Base-by-base conservation (phyloP, 37 sponge, comb jelly and placozoan species). In the Bolinopsis microptera region DNA sequence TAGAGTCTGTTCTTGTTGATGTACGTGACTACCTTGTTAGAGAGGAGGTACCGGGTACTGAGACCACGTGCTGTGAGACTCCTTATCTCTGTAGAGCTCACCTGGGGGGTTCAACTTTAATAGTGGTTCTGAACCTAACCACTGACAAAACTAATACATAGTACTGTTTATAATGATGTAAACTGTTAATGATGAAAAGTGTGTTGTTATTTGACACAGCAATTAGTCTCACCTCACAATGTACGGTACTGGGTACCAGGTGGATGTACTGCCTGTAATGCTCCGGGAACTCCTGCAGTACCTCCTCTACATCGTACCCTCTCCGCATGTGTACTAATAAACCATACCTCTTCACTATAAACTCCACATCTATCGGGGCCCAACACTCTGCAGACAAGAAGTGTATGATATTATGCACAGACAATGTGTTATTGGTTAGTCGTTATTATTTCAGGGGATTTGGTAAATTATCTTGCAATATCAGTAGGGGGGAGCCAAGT, bases 211-310 rank as follows among this genome's bases (percentile, higher is more conserved):
- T n/a, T n/a, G n/a, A n/a, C n/a, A n/a, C n/a, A n/a, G n/a, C n/a
- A n/a, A n/a, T n/a, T n/a, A n/a, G n/a, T n/a, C n/a, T n/a, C n/a
- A 72, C 75, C 75, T 72, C 75, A 28, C 75, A 72, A 5, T 72
- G 27, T 21, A 72, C 75, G 25, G 75, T 72, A 24, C 26, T 72
- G 32, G 27, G 32, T 23, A 72, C 75, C 5, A 28, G 75, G 32
- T 8, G 3, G 25, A 72, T 72, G 75, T 24, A 72, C 75, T 72
- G 75, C 13, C 75, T 8, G 32, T 30, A 28, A 72, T n/a, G 27
- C 5, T 72, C 75, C 22, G 75, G 75, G 32, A 72, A 72, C 31
- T 28, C 31, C 31, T n/a, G 31, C 31, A 72, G 75, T 8, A 72
- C 31, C 31, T 2, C 75, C 31, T 72, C 31, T 21, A 28, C 31